Percentiles rank a stretch among this genome's conserved stretches.
phyloP scores from a whole-genome alignment of 1,140 invertebrate genomes.

The Telenomus remus region DNA sequence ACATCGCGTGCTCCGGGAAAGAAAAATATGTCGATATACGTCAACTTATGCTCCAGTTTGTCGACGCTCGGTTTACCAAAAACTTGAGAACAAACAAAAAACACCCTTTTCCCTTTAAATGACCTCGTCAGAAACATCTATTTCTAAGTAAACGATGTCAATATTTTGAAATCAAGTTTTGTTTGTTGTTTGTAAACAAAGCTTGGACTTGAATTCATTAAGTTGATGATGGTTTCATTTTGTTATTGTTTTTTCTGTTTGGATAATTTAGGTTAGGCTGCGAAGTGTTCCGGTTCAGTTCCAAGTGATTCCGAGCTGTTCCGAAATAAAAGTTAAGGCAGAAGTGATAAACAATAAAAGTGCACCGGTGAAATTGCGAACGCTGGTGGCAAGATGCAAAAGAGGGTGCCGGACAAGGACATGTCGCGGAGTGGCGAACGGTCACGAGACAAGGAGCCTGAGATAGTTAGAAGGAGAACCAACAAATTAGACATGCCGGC shows the following conservation, averaged over 20 bases:
- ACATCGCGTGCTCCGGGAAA: too few species aligned
- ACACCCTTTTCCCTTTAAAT: too few species aligned
- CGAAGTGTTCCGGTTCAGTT: conserved; percentile 26
- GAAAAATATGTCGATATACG: neutral
- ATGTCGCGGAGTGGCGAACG: conserved; percentile 61
- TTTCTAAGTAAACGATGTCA: too few species aligned
- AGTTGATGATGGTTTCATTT: neutral
- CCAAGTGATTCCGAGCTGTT: conserved; percentile 29
- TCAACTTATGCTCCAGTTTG: conserved; percentile 1
- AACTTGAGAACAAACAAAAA: too few species aligned
- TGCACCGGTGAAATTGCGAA: conserved; percentile 62
- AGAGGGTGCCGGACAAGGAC: conserved; percentile 67
- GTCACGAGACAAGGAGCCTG: conserved; percentile 51
- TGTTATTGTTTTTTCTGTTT: neutral
- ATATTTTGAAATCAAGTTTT: too few species aligned
- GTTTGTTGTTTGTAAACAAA: too few species aligned
- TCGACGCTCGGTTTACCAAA: neutral
- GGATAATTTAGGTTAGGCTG: conserved; percentile 27
- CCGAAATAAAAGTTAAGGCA: conserved; percentile 1
- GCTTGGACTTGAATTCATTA: too few species aligned
- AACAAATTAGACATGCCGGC: conserved; percentile 74
- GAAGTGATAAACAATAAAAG: conserved; percentile 62
- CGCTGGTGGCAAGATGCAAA: conserved; percentile 67
- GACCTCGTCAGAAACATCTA: too few species aligned
- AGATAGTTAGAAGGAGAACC: conserved; percentile 67